These are phyloP conservation scores for Scarus forsteni DNA, from an alignment of 2,797 vertebrate genomes.

Conservation along the genomic window DNA sequence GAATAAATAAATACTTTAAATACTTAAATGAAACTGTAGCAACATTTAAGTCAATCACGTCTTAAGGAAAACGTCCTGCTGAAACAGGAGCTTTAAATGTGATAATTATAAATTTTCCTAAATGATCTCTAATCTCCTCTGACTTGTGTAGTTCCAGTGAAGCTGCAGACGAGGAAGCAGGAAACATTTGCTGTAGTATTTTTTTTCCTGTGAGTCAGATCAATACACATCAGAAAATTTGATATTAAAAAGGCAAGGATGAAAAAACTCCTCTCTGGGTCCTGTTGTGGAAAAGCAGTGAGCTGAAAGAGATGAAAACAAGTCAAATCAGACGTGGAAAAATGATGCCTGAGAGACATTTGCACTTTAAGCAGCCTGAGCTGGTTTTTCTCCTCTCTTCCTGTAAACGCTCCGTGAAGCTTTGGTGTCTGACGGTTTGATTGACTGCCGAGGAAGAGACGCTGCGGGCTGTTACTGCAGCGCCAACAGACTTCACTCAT, in stretches of 20 bases:
- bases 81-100: background rate
- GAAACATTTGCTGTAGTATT: slow-evolving; percentile 3
- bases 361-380: slow-evolving; percentile 46
- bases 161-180: slow-evolving; percentile 16
- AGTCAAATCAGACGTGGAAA: slow-evolving; percentile 40
- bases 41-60: background rate
- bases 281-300: slow-evolving; percentile 7
- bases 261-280: background rate
- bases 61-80: background rate
- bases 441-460: slow-evolving; percentile 38
- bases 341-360: slow-evolving; percentile 47
- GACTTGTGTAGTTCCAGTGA: slow-evolving; percentile 3
- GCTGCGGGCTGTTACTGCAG: slow-evolving; percentile 38
- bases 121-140: slow-evolving; percentile 9
- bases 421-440: slow-evolving; percentile 39
- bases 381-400: slow-evolving; percentile 49
- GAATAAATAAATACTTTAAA: background rate
- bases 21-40: too few species aligned
- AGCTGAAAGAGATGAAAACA: slow-evolving; percentile 46
- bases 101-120: background rate
- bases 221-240: slow-evolving; percentile 15
- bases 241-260: slow-evolving; percentile 23
- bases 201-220: slow-evolving; percentile 22
- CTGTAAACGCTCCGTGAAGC: slow-evolving; percentile 31
- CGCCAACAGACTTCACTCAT: slow-evolving; percentile 31